Conservation (phyloP, 2,888 invertebrate genomes). For the Pyrochroa serraticornis region DNA sequence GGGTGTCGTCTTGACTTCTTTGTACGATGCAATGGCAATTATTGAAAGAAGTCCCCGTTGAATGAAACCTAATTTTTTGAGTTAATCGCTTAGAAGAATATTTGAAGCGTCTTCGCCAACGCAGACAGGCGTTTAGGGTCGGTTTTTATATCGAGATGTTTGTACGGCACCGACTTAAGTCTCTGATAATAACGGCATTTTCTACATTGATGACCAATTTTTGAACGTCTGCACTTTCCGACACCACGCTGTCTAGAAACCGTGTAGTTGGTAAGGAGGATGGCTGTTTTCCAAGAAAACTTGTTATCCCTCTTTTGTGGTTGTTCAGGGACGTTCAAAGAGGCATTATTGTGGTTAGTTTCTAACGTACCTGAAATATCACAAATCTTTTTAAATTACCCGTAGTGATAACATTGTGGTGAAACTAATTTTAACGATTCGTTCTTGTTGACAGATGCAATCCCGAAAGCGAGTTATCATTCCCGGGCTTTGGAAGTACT, state of each 20-base stretch:
- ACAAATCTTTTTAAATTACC: not conserved
- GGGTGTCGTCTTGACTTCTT: slow-evolving; percentile 20
- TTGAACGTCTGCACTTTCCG: slow-evolving; percentile 27
- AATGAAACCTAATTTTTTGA: slow-evolving; percentile 37
- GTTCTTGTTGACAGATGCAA: slow-evolving; percentile 57
- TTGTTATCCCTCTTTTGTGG: slow-evolving; percentile 1
- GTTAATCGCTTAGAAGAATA: slow-evolving; percentile 37
- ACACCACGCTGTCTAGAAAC: slow-evolving; percentile 41
- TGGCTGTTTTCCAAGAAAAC: not conserved
- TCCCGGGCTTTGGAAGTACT: slow-evolving; percentile 64
- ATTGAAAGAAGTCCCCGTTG: slow-evolving; percentile 6
- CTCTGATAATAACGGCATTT: slow-evolving; percentile 46
- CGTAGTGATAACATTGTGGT: too few relatives aligned
- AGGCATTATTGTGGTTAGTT: not conserved
- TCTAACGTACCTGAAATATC: not conserved
- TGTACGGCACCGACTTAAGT: slow-evolving; percentile 38
- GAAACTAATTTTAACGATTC: too few relatives aligned
- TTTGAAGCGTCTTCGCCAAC: slow-evolving; percentile 27
- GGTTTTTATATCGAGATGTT: slow-evolving; percentile 28
- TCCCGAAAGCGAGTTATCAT: slow-evolving; percentile 64
- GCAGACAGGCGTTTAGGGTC: slow-evolving; percentile 12
- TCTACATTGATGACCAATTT: slow-evolving; percentile 49
- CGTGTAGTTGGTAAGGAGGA: not conserved
- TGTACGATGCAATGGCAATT: slow-evolving; percentile 23
- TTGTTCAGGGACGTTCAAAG: not conserved